These are phyloP conservation scores for Macropus fuliginosus DNA, from an alignment of 2,797 vertebrate species.

Conservation along the genomic window DNA sequence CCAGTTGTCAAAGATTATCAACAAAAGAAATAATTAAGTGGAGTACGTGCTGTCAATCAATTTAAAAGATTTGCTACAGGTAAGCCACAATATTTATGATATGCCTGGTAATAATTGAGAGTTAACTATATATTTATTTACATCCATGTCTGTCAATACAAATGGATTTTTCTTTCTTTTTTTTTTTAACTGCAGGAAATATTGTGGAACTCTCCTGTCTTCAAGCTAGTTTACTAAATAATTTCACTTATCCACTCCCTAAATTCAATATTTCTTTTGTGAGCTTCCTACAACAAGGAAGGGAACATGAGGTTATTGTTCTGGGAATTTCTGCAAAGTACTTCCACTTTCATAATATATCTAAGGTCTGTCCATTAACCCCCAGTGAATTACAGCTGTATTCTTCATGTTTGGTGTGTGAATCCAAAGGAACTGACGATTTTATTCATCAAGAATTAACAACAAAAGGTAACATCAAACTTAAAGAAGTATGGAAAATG, in stretches of 20 bases:
- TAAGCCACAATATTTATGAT: constrained; percentile 23
- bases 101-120: constrained; percentile 6
- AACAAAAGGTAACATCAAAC: constrained; percentile 60
- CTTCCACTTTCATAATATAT: constrained; percentile 69
- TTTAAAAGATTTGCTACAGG: background rate
- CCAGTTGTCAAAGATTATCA: background rate
- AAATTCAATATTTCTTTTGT: constrained; percentile 79
- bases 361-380: constrained; percentile 65
- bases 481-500: background rate
- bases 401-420: constrained; percentile 61
- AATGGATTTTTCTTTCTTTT: background rate
- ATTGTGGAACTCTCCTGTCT: constrained; percentile 77
- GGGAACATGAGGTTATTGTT: constrained; percentile 65
- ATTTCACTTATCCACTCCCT: constrained; percentile 74
- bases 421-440: constrained; percentile 63
- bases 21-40: constrained; percentile 40
- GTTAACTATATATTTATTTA: constrained; percentile 25
- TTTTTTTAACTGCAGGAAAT: constrained; percentile 72
- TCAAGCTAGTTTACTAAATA: constrained; percentile 74
- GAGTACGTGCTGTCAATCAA: constrained; percentile 23
- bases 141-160: constrained; percentile 34
- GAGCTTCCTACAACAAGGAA: constrained; percentile 70
- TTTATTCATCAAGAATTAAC: constrained; percentile 67
- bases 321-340: constrained; percentile 75
- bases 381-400: constrained; percentile 51